phyloP scores from a whole-genome alignment of 2,888 invertebrate species.

The Muschampia plurimacula region DNA sequence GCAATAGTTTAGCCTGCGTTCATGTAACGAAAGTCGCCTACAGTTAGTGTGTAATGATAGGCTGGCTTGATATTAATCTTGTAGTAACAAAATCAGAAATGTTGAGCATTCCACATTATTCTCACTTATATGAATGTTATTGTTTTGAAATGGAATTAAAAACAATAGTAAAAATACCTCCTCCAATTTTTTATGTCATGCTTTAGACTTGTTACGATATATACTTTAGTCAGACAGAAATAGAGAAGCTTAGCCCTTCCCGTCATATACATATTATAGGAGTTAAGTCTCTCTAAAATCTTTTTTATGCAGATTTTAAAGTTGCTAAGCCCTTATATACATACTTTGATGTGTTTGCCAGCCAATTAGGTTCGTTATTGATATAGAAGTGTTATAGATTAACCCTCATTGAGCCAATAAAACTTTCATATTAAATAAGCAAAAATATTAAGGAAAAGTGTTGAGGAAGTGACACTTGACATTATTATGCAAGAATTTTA shows the following conservation, averaged over 20 bases:
- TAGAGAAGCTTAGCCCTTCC: not conserved
- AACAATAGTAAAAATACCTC: conserved; percentile 57
- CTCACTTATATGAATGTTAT: conserved; percentile 52
- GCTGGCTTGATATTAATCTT: conserved; percentile 42
- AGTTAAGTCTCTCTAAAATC: not conserved
- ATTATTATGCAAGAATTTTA: not conserved
- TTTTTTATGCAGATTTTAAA: not conserved
- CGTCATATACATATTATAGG: not conserved
- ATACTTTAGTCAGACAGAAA: conserved; percentile 2
- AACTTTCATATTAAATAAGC: not conserved
- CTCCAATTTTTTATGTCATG: conserved; percentile 62
- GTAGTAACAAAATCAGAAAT: conserved; percentile 58
- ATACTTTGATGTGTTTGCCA: not conserved
- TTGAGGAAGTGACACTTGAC: not conserved
- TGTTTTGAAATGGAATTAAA: conserved; percentile 58
- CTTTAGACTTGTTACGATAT: not conserved
- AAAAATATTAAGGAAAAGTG: not conserved
- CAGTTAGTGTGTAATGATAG: conserved; percentile 53
- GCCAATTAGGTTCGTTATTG: not conserved
- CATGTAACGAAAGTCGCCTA: not conserved
- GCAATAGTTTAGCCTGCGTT: not conserved
- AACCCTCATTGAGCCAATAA: conserved; percentile 10
- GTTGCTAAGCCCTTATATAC: not conserved
- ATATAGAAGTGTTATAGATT: not conserved
- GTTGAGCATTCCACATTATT: conserved; percentile 73